Conservation (phyloP, 2,888 invertebrate species). For the Drosophila fulvimacula region DNA sequence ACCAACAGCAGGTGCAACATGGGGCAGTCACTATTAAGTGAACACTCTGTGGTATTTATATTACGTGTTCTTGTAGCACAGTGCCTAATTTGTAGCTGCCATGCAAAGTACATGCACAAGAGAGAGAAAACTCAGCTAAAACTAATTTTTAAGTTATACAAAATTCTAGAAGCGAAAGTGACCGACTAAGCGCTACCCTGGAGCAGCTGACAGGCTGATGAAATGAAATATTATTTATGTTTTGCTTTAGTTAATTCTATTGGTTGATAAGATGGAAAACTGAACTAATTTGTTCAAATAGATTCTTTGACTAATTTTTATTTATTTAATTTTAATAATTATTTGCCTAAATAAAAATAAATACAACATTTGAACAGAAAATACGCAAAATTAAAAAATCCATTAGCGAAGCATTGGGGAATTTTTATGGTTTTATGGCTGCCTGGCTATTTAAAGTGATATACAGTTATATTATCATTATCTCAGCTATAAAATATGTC, state of each 20-base stretch:
- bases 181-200: background rate
- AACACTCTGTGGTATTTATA: slow-evolving; percentile 16
- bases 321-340: no score
- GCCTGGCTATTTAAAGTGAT: background rate
- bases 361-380: no score
- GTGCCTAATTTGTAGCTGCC: slow-evolving; percentile 39
- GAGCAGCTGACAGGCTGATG: background rate
- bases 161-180: background rate
- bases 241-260: no score
- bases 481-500: background rate
- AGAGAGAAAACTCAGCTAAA: slow-evolving; percentile 8
- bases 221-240: no score
- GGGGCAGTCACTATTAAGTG: slow-evolving; percentile 24
- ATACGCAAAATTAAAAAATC: background rate
- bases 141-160: background rate
- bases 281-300: no score
- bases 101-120: slow-evolving; percentile 3
- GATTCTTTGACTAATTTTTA: no score
- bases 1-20: slow-evolving; percentile 8
- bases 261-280: no score
- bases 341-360: no score
- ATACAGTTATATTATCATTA: slow-evolving; percentile 6
- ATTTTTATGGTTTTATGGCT: background rate
- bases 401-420: background rate
- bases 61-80: slow-evolving; percentile 29